Base-by-base conservation (phyloP, 2,113 vertebrate species). In the Callorhinus ursinus region DNA sequence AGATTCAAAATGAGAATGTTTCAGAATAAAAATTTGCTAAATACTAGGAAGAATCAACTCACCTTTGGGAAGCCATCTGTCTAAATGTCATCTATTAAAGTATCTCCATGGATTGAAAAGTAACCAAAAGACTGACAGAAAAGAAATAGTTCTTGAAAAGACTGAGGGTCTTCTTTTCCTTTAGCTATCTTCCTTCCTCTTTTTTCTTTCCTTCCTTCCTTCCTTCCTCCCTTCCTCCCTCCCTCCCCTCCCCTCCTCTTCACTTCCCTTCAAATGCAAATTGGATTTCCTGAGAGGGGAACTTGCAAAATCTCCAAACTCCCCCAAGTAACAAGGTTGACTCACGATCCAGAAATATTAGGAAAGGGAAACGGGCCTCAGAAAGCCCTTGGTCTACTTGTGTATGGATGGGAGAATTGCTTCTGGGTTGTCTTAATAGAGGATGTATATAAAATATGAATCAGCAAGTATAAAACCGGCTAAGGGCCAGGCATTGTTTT, bases 301-400 rank as follows among this genome's bases (percentile, higher is more conserved):
- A 51, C 46, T 96, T 80, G 39, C 19, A 72, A 39, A 93, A 87
- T 90, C 16, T 96, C 63, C 19, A 51, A 67, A 96, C 9, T 86
- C 53, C n/a, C 39, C 36, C 51, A 79, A 36, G 59, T 57, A 88
- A 57, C 42, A 94, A 15, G 4, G 3, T 24, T 88, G 86, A 91
- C 19, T 93, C 4, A 61, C 67, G 46, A 81, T 86, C 16, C 72
- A 93, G 72, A 83, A 91, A 96, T 39, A 39, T 18, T n/a, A 42
- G 36, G 7, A 91, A 74, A 84, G 3, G 15, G 6, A 91, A 63
- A 89, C 12, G 51, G 71, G 59, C 28, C 39, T 71, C 22, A 51
- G 63, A 71, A 84, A 93, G 28, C 42, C 33, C 36, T 55, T 24
- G 42, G 63, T 24, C 46, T 24, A 36, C 46, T 84, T 57, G 42